Evolutionary conservation across 35 echinoderm and acorn worm genomes (phyloP).

Genomic region (Eucidaris tribuloides): DNA sequence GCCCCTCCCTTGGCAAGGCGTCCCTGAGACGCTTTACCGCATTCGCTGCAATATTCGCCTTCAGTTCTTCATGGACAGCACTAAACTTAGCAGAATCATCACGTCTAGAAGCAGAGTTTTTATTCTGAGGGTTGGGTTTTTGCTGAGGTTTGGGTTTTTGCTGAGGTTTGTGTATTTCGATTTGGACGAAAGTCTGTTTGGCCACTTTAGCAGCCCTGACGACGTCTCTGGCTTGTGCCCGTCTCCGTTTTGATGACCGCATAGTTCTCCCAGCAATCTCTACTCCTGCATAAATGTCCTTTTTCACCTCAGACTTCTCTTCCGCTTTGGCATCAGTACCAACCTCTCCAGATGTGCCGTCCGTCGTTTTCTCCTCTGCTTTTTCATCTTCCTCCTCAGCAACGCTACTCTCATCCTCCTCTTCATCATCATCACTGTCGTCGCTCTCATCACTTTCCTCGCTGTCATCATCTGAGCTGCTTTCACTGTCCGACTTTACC

Average conservation of each 20-base stretch:
- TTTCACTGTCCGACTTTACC: too few relatives aligned
- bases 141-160: too few relatives aligned
- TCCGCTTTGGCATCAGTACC: too few relatives aligned
- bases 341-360: not conserved
- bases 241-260: slow-evolving; percentile 1
- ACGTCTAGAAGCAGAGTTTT: too few relatives aligned
- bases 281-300: slow-evolving; percentile 1
- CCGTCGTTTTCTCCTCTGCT: not conserved
- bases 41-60: too few relatives aligned
- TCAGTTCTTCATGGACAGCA: slow-evolving; percentile 23
- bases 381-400: not conserved
- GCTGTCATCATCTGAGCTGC: not conserved
- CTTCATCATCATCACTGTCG: not conserved
- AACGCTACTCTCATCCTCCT: not conserved
- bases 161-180: too few relatives aligned
- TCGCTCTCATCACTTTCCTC: not conserved
- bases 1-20: too few relatives aligned
- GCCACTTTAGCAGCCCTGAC: not conserved
- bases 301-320: not conserved
- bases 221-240: not conserved
- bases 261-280: slow-evolving; percentile 21
- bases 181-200: not conserved
- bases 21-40: too few relatives aligned
- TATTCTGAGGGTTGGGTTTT: too few relatives aligned
- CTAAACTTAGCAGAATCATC: too few relatives aligned